Conservation (phyloP, 2,888 invertebrate species). For the Caenorhabditis sp. region DNA sequence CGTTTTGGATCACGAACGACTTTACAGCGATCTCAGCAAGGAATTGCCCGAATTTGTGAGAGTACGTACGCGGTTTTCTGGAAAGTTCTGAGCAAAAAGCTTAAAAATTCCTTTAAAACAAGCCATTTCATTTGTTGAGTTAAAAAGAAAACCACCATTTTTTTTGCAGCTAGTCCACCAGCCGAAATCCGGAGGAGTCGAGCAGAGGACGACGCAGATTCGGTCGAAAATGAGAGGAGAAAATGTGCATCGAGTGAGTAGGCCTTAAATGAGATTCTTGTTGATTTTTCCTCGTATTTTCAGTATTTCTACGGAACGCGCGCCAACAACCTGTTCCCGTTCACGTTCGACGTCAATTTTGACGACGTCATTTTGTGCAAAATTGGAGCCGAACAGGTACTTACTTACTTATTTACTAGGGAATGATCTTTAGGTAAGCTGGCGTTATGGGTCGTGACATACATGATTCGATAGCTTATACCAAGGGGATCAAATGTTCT, state of each 20-base stretch:
- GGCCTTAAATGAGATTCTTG: neutral
- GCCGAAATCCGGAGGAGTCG: constrained; percentile 95
- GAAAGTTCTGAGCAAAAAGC: neutral
- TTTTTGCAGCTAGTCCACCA: constrained; percentile 85
- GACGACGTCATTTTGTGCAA: constrained; percentile 88
- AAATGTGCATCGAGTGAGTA: constrained; percentile 78
- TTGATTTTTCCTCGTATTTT: constrained; percentile 78
- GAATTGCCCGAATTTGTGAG: constrained; percentile 95
- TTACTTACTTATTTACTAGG: too few relatives aligned
- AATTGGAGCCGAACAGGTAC: constrained; percentile 84
- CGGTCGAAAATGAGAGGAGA: constrained; percentile 60
- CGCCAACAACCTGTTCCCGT: constrained; percentile 86
- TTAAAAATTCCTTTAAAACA: neutral
- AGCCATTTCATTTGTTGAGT: neutral
- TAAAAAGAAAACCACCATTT: neutral
- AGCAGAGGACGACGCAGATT: constrained; percentile 65
- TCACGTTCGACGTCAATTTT: constrained; percentile 85
- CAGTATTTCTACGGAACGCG: constrained; percentile 95
- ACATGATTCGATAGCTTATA: too few relatives aligned
- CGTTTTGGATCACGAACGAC: constrained; percentile 94
- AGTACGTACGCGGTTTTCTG: constrained; percentile 62
- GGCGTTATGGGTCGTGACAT: too few relatives aligned
- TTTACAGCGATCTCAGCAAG: constrained; percentile 92
- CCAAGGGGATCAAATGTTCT: too few relatives aligned
- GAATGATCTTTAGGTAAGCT: too few relatives aligned